Conservation (phyloP, 2,888 invertebrate genomes). For the Acronicta alni region DNA sequence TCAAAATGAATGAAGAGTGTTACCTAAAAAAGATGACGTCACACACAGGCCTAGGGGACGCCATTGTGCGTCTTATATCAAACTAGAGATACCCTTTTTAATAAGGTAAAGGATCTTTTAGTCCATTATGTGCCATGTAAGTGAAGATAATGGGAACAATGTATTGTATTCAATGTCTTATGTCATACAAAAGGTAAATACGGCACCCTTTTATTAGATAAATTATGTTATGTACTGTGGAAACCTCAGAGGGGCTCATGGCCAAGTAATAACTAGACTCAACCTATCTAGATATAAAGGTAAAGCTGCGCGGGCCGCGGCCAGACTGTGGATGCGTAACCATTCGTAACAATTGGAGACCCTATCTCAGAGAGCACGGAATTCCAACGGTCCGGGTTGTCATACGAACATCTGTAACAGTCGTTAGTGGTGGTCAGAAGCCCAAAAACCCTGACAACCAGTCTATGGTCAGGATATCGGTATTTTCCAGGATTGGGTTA, state of each 20-base stretch:
- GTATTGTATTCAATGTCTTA: conserved; percentile 8
- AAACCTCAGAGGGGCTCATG: conserved; percentile 1
- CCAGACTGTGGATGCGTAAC: too few relatives aligned
- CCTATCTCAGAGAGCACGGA: too few relatives aligned
- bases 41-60: conserved; percentile 19
- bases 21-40: conserved; percentile 53
- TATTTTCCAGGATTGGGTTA: too few relatives aligned
- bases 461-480: too few relatives aligned
- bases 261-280: too few relatives aligned
- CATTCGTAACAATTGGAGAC: too few relatives aligned
- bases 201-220: not conserved
- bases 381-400: too few relatives aligned
- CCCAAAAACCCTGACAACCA: too few relatives aligned
- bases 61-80: conserved; percentile 33
- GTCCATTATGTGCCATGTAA: conserved; percentile 19
- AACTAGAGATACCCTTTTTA: conserved; percentile 41
- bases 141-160: conserved; percentile 21
- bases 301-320: too few relatives aligned
- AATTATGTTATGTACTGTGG: not conserved
- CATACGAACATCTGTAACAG: too few relatives aligned
- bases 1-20: conserved; percentile 52
- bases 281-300: too few relatives aligned
- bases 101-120: conserved; percentile 33
- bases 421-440: too few relatives aligned
- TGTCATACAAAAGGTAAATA: not conserved